Conservation (phyloP, 2,113 vertebrate species). For the Sterrhoptilus dennistouni region DNA sequence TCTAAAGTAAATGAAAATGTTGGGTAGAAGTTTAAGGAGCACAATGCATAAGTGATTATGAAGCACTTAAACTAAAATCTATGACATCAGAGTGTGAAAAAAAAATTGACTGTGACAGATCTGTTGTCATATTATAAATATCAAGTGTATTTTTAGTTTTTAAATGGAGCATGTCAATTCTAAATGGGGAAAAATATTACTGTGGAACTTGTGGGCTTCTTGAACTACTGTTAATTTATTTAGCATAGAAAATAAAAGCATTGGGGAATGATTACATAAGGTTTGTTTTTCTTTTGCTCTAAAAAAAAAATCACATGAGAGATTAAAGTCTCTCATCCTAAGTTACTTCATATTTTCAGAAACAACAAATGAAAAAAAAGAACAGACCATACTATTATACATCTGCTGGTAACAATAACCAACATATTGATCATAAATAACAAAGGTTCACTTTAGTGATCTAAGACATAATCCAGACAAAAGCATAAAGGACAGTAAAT, state of each 20-base stretch:
- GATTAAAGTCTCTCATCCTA: not conserved
- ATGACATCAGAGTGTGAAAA: not conserved
- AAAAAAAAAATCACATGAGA: not conserved
- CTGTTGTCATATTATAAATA: not conserved
- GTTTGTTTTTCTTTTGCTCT: not conserved
- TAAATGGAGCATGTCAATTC: not conserved
- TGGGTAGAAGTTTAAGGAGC: not conserved
- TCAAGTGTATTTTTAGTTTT: not conserved
- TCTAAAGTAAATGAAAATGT: not conserved
- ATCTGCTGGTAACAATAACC: not conserved
- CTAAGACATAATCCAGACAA: not conserved
- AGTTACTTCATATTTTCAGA: not conserved
- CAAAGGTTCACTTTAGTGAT: not conserved
- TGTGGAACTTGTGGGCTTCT: not conserved
- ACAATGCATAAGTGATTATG: not conserved
- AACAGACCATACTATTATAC: not conserved
- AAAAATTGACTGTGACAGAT: not conserved
- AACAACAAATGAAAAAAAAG: not conserved
- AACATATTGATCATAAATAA: not conserved
- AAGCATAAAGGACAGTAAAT: not conserved
- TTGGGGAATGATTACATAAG: not conserved
- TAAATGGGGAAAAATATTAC: not conserved
- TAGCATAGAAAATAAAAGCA: not conserved
- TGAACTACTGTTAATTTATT: not conserved
- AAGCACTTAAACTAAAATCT: not conserved